Evolutionary conservation across 2,797 vertebrate species (phyloP), one percentile per base, ranked within the genome.

Genomic region (Hydrocynus forskahlii): DNA sequence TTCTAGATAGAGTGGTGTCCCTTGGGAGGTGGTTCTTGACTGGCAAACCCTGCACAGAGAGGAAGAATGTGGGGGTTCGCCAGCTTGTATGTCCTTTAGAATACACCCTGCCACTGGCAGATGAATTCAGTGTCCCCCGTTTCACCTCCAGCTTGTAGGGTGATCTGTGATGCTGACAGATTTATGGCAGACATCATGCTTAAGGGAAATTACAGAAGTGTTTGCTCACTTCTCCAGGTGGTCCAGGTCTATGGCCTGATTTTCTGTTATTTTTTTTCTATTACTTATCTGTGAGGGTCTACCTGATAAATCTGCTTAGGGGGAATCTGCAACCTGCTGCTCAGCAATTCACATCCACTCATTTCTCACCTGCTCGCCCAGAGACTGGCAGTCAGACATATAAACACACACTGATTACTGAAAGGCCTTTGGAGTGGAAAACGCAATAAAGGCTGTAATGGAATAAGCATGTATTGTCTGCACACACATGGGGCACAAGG

Each of bases 371-470:
- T 1, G 10, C 16, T 57, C 57, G 68, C 38, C 63, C 19, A 60
- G 79, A 55, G 86, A 83, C 88, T 64, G 69, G 10, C 2, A 57
- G 71, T 59, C 71, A 54, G 40, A 45, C 73, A 72, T 55, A 79
- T 80, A 73, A 80, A 59, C 69, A 76, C 62, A 76, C 72, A 81
- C 86, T 67, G 76, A 79, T 84, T 81, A 62, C 83, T 74, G 75
- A 73, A 72, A 73, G 74, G 84, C 73, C 80, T 72, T 71, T 54
- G 68, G 72, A 83, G 60, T 25, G 63, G 64, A 74, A 59, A 74
- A n/a, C 29, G 2, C 38, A 62, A 75, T 87, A 83, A 45, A 74
- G 55, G 21, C 14, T 23, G 19, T 21, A 23, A 75, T 52, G 54
- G 23, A 16, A 74, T 59, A 17, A n/a, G 29, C 35, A 35, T 38